A percentile compares a stretch with the other conserved stretches of the same genome.
Conservation (phyloP, 2,888 invertebrate genomes). For the Synanthedon vespiformis region DNA sequence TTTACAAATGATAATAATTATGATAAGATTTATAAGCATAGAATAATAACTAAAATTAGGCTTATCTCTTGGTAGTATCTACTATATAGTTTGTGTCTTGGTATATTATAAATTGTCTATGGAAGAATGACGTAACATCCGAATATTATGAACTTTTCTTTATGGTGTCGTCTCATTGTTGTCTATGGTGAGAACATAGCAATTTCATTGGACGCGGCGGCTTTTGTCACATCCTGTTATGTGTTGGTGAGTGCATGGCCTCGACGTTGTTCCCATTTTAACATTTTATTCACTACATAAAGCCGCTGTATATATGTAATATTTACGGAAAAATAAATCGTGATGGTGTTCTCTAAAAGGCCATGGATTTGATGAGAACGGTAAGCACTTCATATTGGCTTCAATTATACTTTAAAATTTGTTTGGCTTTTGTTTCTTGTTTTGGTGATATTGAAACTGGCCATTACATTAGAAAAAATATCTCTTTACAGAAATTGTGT, state of each 20-base stretch:
- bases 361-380: constrained; percentile 73
- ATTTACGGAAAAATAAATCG: constrained; percentile 56
- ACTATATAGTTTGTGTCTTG: too few species aligned
- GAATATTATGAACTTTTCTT: constrained; percentile 15
- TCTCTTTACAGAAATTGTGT: constrained; percentile 70
- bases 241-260: constrained; percentile 58
- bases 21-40: too few species aligned
- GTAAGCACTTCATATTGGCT: constrained; percentile 49
- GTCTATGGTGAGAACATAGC: constrained; percentile 22
- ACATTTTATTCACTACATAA: constrained; percentile 35
- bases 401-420: constrained; percentile 42
- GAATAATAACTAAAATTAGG: too few species aligned
- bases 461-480: constrained; percentile 71
- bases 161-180: constrained; percentile 8
- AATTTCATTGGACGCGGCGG: constrained; percentile 50
- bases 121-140: constrained; percentile 14
- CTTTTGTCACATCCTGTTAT: constrained; percentile 68
- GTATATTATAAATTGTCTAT: neutral
- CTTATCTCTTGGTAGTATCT: too few species aligned
- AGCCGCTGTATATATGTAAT: constrained; percentile 48
- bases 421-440: constrained; percentile 72
- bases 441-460: constrained; percentile 71
- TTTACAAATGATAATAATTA: too few species aligned
- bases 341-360: constrained; percentile 69
- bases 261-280: constrained; percentile 57